Conservation (phyloP, 2,797 vertebrate genomes). For the Pampus argenteus region DNA sequence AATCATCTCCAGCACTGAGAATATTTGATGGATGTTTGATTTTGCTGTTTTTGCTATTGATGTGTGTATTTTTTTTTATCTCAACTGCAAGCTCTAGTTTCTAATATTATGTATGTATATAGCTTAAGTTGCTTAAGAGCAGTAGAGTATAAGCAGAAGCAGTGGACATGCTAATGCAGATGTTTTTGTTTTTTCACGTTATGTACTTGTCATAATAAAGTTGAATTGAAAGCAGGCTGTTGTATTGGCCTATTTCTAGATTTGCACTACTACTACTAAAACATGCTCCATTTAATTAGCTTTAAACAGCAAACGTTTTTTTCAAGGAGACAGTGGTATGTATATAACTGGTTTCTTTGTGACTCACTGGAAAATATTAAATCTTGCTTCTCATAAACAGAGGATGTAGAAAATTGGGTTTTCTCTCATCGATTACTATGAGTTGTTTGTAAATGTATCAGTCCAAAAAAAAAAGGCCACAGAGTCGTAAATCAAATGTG, state of each 20-base stretch:
- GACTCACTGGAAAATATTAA: background rate
- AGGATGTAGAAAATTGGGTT: constrained; percentile 33
- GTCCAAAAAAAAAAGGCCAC: background rate
- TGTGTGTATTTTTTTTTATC: background rate
- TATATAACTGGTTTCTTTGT: constrained; percentile 29
- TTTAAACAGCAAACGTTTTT: constrained; percentile 1
- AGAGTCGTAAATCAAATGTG: background rate
- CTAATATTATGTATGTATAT: constrained; percentile 21
- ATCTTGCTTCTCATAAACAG: background rate
- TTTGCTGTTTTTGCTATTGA: constrained; percentile 28
- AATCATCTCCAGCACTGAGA: constrained; percentile 39
- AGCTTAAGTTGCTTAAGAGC: background rate
- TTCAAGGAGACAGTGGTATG: background rate
- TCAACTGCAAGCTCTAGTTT: background rate
- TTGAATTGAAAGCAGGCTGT: background rate
- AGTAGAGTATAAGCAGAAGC: background rate
- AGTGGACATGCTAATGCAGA: background rate
- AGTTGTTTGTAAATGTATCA: background rate
- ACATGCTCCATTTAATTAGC: background rate
- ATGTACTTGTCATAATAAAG: constrained; percentile 61
- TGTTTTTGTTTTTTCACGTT: constrained; percentile 29
- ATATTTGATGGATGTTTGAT: constrained; percentile 17
- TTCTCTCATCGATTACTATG: background rate
- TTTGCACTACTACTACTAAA: background rate
- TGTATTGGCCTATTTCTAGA: background rate